Conservation (phyloP, 1,140 invertebrate species). For the Pseudomyrmex sp. region DNA sequence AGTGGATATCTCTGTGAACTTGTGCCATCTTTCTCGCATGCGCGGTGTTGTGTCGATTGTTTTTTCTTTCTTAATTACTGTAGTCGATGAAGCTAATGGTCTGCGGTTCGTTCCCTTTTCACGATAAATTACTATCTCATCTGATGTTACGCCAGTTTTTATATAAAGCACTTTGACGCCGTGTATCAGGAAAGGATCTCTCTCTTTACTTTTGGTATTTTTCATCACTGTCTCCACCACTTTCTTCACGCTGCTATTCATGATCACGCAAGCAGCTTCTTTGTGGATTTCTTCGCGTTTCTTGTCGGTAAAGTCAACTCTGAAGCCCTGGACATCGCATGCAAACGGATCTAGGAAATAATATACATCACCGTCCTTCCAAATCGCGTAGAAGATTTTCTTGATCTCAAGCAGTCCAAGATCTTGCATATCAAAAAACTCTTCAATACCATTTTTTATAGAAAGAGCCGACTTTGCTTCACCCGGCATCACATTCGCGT, state of each 20-base stretch:
- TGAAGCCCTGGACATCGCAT: slow-evolving; percentile 79
- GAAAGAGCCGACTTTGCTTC: slow-evolving; percentile 67
- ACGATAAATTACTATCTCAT: slow-evolving; percentile 79
- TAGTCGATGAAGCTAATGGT: slow-evolving; percentile 56
- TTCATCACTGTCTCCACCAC: slow-evolving; percentile 76
- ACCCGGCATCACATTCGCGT: slow-evolving; percentile 77
- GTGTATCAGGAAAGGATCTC: slow-evolving; percentile 80
- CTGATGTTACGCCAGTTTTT: slow-evolving; percentile 67
- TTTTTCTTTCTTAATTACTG: not conserved
- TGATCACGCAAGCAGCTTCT: slow-evolving; percentile 77
- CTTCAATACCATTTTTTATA: slow-evolving; percentile 71
- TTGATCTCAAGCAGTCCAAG: slow-evolving; percentile 79
- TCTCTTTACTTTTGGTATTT: slow-evolving; percentile 78
- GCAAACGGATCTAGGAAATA: slow-evolving; percentile 81
- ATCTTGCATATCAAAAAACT: slow-evolving; percentile 72
- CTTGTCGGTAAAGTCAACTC: slow-evolving; percentile 65
- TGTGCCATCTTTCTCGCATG: slow-evolving; percentile 57
- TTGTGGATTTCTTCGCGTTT: not conserved
- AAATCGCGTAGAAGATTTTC: slow-evolving; percentile 79
- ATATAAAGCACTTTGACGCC: slow-evolving; percentile 79
- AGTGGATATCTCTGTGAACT: slow-evolving; percentile 36
- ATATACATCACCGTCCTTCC: slow-evolving; percentile 79
- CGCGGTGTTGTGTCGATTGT: slow-evolving; percentile 68
- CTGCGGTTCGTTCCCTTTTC: slow-evolving; percentile 77
- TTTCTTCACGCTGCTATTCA: slow-evolving; percentile 80